Base-by-base conservation (phyloP, 2,113 vertebrate species). In the Larimichthys polyactis region DNA sequence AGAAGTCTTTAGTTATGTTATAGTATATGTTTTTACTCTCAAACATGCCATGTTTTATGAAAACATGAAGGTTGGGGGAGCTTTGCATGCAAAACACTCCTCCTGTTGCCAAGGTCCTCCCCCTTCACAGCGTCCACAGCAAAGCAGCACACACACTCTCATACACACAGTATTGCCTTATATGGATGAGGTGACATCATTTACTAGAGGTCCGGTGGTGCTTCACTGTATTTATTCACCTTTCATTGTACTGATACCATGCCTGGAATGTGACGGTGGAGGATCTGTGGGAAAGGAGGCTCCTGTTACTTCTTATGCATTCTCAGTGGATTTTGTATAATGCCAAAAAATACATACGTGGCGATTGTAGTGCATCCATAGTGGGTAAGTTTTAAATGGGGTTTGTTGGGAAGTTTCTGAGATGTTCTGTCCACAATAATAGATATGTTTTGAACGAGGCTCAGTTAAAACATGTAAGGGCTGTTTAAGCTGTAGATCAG, bases 101-200 rank as follows among this genome's bases (percentile, higher is more conserved):
- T 83, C 84, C 81, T 71, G 67, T 87, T 79, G 84, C 79, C 75
- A 75, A 15, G 68, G 68, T 76, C 79, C 92, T 93, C 95, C 95
- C 93, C 93, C 93, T 90, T 92, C 89, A 90, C 86, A 84, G 84
- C 84, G 90, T 92, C 90, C 90, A 87, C 71, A 95, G 90, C 88
- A 93, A 82, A 94, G 94, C 94, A 91, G 91, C 93, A 94, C 94
- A 94, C 92, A 88, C 77, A 67, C 79, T 55, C 79, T 69, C 78
- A 71, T 51, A 83, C 69, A 78, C 70, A 88, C 77, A 93, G 64
- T 87, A 88, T 89, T 87, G 68, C 92, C 91, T 89, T 94, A 90
- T 94, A 96, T 94, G 95, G 95, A 88, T 91, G 85, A 89, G 82
- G 92, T 97, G 95, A 96, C 94, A 94, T 96, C 95, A 96, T 90